These are phyloP conservation scores for Otolemur crassicaudatus DNA, from an alignment of 2,797 vertebrate species.

Conservation along the genomic window DNA sequence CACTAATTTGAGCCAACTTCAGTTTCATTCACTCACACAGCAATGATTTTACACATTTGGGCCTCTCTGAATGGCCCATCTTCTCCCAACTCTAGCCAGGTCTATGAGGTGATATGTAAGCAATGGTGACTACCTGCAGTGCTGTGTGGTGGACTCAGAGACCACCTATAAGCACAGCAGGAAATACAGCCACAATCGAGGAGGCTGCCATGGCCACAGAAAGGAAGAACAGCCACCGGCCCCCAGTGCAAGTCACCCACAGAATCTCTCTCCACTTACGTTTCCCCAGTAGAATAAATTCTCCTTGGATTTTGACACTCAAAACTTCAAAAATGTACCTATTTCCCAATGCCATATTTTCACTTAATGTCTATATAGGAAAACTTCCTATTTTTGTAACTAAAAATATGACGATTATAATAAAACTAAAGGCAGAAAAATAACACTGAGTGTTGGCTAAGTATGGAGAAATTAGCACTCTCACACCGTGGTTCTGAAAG, in stretches of 20 bases:
- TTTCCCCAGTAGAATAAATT: neutral
- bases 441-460: neutral
- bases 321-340: neutral
- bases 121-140: neutral
- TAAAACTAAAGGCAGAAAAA: constrained; percentile 36
- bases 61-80: neutral
- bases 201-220: neutral
- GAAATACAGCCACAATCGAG: neutral
- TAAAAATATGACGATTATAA: neutral
- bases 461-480: neutral
- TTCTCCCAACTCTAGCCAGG: neutral
- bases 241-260: neutral
- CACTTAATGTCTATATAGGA: neutral
- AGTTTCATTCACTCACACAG: neutral
- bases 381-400: neutral
- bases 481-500: neutral
- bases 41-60: neutral
- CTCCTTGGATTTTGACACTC: neutral
- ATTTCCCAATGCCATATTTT: neutral
- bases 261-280: neutral
- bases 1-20: neutral
- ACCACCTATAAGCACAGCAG: fast-evolving
- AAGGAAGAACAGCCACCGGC: neutral
- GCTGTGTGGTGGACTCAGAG: neutral
- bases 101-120: neutral